Percentiles rank a stretch among this genome's conserved stretches.
Conservation (phyloP, 2,797 vertebrate genomes). For the Acanthopagrus latus region DNA sequence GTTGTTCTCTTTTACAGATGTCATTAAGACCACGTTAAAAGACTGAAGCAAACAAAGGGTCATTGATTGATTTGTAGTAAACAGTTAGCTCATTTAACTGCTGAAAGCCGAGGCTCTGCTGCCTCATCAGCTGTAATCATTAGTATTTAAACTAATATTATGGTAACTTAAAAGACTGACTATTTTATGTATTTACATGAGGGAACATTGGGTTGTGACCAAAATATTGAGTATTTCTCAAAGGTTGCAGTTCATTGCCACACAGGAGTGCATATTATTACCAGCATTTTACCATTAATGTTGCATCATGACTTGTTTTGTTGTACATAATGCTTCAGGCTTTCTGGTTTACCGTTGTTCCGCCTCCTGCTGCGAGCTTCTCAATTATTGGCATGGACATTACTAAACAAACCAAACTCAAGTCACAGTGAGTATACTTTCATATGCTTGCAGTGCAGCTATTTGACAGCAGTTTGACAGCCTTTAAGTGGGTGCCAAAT, state of each 20-base stretch:
- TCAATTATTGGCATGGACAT: slow-evolving; percentile 31
- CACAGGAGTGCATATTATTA: not conserved
- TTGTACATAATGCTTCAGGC: not conserved
- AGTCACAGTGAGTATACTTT: slow-evolving; percentile 25
- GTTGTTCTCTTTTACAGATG: slow-evolving; percentile 35
- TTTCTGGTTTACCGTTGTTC: slow-evolving; percentile 1
- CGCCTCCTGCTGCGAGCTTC: slow-evolving; percentile 9
- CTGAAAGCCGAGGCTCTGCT: slow-evolving; percentile 4
- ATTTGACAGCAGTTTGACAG: slow-evolving; percentile 64
- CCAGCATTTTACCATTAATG: not conserved
- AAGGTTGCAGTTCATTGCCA: not conserved
- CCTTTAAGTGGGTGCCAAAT: slow-evolving; percentile 67
- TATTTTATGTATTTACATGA: slow-evolving; percentile 14
- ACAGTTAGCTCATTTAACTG: slow-evolving; percentile 40
- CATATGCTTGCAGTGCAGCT: slow-evolving; percentile 19
- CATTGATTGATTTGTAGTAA: slow-evolving; percentile 43
- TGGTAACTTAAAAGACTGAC: not conserved
- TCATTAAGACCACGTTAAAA: slow-evolving; percentile 40
- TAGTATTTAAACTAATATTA: slow-evolving; percentile 11
- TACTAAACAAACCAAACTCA: slow-evolving; percentile 34
- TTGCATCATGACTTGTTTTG: not conserved
- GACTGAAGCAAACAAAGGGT: slow-evolving; percentile 27
- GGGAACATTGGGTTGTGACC: not conserved
- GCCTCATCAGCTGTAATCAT: slow-evolving; percentile 22
- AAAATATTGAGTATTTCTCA: slow-evolving; percentile 16